Conservation (phyloP, 1,140 invertebrate genomes). For the Artemia franciscana region DNA sequence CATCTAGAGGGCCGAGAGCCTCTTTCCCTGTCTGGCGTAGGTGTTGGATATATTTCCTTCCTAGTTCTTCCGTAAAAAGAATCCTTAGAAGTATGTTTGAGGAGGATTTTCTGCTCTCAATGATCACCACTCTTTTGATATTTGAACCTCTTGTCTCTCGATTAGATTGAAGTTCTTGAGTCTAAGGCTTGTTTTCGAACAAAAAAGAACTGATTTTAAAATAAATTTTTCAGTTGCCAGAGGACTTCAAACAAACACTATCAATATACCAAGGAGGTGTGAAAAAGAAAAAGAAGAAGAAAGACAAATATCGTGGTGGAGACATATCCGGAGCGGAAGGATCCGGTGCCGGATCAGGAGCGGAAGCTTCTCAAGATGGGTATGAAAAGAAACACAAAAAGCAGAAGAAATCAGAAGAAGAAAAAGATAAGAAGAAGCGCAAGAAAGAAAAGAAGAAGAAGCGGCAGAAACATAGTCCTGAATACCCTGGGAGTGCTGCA, state of each 20-base stretch:
- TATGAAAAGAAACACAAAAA: conserved; percentile 92
- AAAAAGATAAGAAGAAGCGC: conserved; percentile 75
- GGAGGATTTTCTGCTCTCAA: too few relatives aligned
- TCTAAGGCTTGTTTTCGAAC: too few relatives aligned
- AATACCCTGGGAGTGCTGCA: conserved; percentile 30
- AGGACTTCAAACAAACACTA: conserved; percentile 39
- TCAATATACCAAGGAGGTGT: conserved; percentile 69
- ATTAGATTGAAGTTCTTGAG: too few relatives aligned
- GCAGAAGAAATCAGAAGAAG: conserved; percentile 75
- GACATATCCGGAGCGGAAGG: conserved; percentile 32
- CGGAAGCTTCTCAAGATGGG: conserved; percentile 31
- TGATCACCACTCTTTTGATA: too few relatives aligned
- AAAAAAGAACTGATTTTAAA: too few relatives aligned
- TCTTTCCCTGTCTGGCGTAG: too few relatives aligned
- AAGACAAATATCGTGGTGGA: conserved; percentile 70
- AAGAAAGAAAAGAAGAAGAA: conserved; percentile 87
- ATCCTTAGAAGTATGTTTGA: too few relatives aligned
- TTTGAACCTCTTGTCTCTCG: too few relatives aligned
- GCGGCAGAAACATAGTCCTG: conserved; percentile 75
- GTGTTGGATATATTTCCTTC: too few relatives aligned
- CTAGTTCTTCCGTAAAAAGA: too few relatives aligned
- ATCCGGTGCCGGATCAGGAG: conserved; percentile 26
- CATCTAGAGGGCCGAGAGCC: too few relatives aligned
- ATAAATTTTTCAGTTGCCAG: conserved; percentile 64
- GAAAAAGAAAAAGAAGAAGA: conserved; percentile 76